Evolutionary conservation across 2,797 vertebrate genomes (phyloP), one percentile per base, ranked within the genome.

Genomic region (Lindbergichthys nudifrons): DNA sequence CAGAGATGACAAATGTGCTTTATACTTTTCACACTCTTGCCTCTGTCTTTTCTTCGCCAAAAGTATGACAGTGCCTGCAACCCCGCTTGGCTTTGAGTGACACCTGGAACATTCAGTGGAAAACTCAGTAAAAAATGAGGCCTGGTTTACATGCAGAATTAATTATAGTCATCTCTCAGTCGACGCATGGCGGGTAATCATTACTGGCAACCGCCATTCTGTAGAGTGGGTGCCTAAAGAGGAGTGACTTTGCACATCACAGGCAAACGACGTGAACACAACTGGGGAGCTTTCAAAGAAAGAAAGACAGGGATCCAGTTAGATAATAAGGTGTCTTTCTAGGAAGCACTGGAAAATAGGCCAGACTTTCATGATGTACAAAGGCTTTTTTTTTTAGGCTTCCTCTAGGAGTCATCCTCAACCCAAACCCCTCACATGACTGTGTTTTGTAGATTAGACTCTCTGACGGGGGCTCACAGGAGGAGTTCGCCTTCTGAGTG

Each of bases 141-240:
- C 70, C 81, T 65, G 84, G 83, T 88, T 83, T 76, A 87, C 81
- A 89, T 89, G 80, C 84, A 82, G 87, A 87, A 93, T 93, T 90
- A 91, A 93, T 90, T 78, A 83, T 79, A 53, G 73, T 64, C 76
- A 42, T 82, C 77, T 80, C 66, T 78, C 77, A 68, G 73, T 56
- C 14, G 32, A 72, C 75, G 77, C 83, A 54, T 73, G 84, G 85
- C 81, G 88, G 88, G 84, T 90, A 89, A 92, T 93, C 87, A 83
- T 87, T 89, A 88, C 89, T 80, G 82, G 79, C 64, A 81, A 79
- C 73, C 50, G 43, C 70, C 75, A 73, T 72, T 74, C 75, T 85
- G 79, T 61, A 75, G 60, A 79, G 73, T 15, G 30, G 75, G 15
- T 57, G 70, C 64, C 70, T 64, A 60, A 82, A 75, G 67, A 75